A percentile compares a stretch with the other conserved stretches of the same genome.
These are phyloP conservation scores for Cherax destructor DNA, from an alignment of 1,140 invertebrate species.

Conservation along the genomic window DNA sequence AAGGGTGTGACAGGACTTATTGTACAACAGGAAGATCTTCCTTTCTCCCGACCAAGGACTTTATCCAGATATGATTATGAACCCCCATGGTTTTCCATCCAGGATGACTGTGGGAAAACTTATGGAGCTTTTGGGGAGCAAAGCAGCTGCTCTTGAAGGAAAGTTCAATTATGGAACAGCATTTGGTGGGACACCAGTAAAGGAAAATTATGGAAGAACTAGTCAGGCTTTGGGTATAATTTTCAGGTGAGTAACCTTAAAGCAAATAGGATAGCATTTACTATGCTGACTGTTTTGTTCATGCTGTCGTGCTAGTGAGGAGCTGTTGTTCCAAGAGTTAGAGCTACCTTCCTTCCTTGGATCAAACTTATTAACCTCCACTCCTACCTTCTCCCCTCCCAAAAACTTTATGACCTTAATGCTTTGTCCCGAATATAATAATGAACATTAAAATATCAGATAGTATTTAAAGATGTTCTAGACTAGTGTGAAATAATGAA, in stretches of 20 bases:
- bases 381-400: too few relatives aligned
- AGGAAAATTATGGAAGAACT: conserved; percentile 80
- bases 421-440: too few relatives aligned
- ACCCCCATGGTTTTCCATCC: conserved; percentile 99
- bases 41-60: conserved; percentile 97
- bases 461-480: too few relatives aligned
- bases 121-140: conserved; percentile 96
- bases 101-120: conserved; percentile 99
- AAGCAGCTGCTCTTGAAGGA: conserved; percentile 94
- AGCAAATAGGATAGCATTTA: too few relatives aligned
- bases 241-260: conserved; percentile 80
- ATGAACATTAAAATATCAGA: too few relatives aligned
- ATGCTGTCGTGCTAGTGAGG: too few relatives aligned
- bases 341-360: too few relatives aligned
- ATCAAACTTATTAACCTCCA: too few relatives aligned
- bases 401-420: too few relatives aligned
- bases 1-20: conserved; percentile 97
- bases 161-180: conserved; percentile 97
- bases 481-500: too few relatives aligned
- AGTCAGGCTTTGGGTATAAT: conserved; percentile 92
- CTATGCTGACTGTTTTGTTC: too few relatives aligned
- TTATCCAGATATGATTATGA: conserved; percentile 99
- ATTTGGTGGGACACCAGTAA: conserved; percentile 88
- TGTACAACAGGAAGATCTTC: conserved; percentile 98
- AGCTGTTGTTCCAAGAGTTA: too few relatives aligned